phyloP scores from a whole-genome alignment of 2,113 vertebrate species.

The Monarcha castaneiventris region DNA sequence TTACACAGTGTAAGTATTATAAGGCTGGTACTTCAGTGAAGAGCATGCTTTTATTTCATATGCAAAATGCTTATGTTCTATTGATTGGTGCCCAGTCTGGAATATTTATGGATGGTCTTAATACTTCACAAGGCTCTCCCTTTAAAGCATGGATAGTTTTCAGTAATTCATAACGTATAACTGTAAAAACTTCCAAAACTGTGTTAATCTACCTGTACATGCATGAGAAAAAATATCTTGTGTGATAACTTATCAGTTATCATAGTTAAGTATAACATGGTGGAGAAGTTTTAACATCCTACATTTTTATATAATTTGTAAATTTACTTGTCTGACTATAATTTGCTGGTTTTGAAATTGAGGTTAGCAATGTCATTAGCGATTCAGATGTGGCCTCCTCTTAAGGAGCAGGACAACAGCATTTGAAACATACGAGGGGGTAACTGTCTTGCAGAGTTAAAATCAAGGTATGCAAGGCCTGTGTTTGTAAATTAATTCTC shows the following conservation, averaged over 20 bases:
- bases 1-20: neutral
- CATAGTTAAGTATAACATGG: neutral
- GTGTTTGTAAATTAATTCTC: neutral
- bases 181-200: neutral
- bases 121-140: neutral
- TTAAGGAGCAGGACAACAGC: neutral
- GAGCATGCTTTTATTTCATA: neutral
- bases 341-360: neutral
- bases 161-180: neutral
- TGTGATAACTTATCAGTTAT: neutral
- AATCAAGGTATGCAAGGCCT: neutral
- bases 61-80: neutral
- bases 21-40: neutral
- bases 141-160: neutral
- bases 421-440: neutral
- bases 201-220: neutral
- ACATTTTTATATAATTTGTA: neutral
- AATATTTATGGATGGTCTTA: neutral
- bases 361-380: neutral
- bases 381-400: neutral
- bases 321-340: neutral
- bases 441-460: neutral
- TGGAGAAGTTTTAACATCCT: neutral
- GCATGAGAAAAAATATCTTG: neutral
- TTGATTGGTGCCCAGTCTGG: neutral